Conservation (phyloP, 2,797 vertebrate genomes). For the Hemibagrus guttatus region DNA sequence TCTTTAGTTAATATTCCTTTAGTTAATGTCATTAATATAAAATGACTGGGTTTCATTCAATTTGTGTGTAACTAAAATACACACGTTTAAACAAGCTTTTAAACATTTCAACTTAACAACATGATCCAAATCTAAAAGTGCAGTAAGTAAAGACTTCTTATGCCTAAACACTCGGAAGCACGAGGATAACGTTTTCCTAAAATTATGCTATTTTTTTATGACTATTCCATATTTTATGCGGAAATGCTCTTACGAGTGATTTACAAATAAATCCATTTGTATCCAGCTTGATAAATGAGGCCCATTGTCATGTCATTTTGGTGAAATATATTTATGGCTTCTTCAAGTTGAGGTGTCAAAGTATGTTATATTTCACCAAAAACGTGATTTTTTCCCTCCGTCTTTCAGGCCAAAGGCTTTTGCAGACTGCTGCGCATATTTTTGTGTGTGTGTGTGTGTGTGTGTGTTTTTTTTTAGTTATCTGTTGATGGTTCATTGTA, state of each 20-base stretch:
- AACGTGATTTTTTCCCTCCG: background rate
- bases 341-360: background rate
- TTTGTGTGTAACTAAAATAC: no score
- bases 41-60: no score
- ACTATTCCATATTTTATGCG: background rate
- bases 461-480: constrained; percentile 10
- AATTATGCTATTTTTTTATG: no score
- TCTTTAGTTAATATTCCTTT: no score
- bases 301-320: background rate
- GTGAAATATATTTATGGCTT: background rate
- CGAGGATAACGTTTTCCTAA: no score
- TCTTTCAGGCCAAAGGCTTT: background rate
- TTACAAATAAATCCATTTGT: background rate
- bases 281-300: background rate
- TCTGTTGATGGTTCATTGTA: constrained; percentile 38
- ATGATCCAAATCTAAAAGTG: no score
- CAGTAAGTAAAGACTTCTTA: no score
- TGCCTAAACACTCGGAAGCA: no score
- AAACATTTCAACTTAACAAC: background rate
- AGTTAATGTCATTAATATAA: no score
- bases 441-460: constrained; percentile 21
- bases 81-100: background rate
- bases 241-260: background rate
- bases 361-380: background rate
- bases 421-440: background rate